These are phyloP conservation scores for Drosophila trichaetosa DNA, from an alignment of 2,888 invertebrate genomes.

Conservation along the genomic window DNA sequence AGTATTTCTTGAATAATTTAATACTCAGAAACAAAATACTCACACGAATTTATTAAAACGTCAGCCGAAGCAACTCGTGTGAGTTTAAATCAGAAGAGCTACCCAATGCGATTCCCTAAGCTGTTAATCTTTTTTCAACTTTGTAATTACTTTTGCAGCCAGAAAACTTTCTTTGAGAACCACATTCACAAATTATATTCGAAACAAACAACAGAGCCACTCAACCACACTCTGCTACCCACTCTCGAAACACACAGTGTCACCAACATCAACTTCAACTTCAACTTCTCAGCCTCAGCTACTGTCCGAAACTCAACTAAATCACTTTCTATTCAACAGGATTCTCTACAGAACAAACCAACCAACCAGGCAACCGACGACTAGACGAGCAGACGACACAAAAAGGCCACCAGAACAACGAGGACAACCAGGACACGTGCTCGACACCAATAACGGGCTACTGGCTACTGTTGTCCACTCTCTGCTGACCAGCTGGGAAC, in stretches of 20 bases:
- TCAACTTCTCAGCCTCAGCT: constrained; percentile 19
- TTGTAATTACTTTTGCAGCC: constrained; percentile 82
- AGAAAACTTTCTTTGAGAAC: constrained; percentile 62
- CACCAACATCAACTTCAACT: constrained; percentile 26
- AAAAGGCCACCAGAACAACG: constrained; percentile 34
- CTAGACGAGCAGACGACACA: constrained; percentile 27
- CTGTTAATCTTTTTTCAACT: constrained; percentile 82
- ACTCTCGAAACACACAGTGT: constrained; percentile 24
- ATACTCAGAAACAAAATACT: constrained; percentile 51
- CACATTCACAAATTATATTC: constrained; percentile 64
- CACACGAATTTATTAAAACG: constrained; percentile 64
- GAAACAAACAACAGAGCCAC: constrained; percentile 47
- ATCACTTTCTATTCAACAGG: constrained; percentile 78
- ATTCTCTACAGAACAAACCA: constrained; percentile 31
- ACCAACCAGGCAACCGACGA: constrained; percentile 23
- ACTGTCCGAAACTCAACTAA: constrained; percentile 62
- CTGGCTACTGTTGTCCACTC: constrained; percentile 7
- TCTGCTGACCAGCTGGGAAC: constrained; percentile 27
- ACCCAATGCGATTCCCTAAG: constrained; percentile 39
- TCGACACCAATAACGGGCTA: constrained; percentile 32
- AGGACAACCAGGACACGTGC: constrained; percentile 49
- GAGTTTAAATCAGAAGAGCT: neutral
- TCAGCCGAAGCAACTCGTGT: constrained; percentile 24
- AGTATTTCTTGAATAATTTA: constrained; percentile 58
- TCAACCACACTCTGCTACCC: constrained; percentile 32